Base-by-base conservation (phyloP, 2,888 invertebrate genomes). In the Caenorhabditis macrosperma region DNA sequence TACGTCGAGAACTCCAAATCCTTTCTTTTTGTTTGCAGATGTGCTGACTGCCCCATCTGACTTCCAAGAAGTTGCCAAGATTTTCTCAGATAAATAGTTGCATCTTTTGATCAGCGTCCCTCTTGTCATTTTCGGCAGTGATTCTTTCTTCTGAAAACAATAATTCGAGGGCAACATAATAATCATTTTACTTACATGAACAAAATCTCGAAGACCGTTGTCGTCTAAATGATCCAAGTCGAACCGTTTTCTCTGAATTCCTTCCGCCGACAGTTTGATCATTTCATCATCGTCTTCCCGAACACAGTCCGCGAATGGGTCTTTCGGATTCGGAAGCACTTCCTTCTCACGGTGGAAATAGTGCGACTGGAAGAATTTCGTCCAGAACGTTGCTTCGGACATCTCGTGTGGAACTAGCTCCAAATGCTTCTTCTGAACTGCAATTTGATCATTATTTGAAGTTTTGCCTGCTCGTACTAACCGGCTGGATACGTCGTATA, bases 311-410 rank as follows among this genome's bases (percentile, higher is more conserved):
- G 96, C 95, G 91, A 99, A 99, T 76, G 98, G 93, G 91, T 99
- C 98, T 92, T 97, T 96, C 90, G 94, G 87, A 59, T 88, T 86
- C 10, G 86, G 85, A 33, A 86, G 76, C 15, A 86, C 86, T 24
- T 81, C 81, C 46, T 66, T 94, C 92, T 98, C 97, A 60, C 93
- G 85, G 86, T 93, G 93, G 87, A 93, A 93, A 92, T 99, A 99
- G 93, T 99, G 98, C 17, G 97, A 98, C 91, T 99, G 98, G 93
- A 99, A 99, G 92, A 99, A 99, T 90, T 96, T 95, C 15, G 96
- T 96, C 99, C 99, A 99, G 92, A 99, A 99, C 90, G 97, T 97
- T 0, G 95, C 94, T 92, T 99, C 99, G 0, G 95, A 94, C 93
- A 98, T 93, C 92, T 96, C 95, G 82, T 94, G 93, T 33, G 99